A percentile compares a stretch with the other conserved stretches of the same genome.
These are phyloP conservation scores for Dioctria rufipes DNA, from an alignment of 2,888 invertebrate species.

Conservation along the genomic window DNA sequence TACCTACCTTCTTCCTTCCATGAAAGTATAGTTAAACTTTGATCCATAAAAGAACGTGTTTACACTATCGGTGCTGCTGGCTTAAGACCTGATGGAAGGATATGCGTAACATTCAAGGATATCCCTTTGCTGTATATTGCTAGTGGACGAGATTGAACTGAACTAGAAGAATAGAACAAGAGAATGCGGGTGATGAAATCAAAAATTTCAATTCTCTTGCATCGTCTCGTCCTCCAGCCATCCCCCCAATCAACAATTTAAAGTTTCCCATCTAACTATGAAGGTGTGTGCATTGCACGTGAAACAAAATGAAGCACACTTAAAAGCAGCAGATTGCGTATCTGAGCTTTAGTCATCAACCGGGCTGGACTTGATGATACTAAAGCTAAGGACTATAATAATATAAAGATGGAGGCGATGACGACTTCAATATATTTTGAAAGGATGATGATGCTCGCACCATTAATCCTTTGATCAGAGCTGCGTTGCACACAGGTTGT, in stretches of 20 bases:
- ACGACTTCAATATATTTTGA: not conserved
- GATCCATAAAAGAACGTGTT: not conserved
- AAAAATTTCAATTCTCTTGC: not conserved
- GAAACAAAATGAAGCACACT: conserved; percentile 50
- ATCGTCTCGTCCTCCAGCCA: too few species aligned
- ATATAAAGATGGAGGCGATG: not conserved
- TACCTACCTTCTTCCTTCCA: not conserved
- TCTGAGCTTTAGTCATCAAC: conserved; percentile 12
- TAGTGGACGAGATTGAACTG: not conserved
- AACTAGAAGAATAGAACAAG: not conserved
- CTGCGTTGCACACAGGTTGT: conserved; percentile 41
- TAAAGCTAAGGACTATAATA: not conserved
- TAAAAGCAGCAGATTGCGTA: conserved; percentile 54
- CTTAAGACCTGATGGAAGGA: not conserved
- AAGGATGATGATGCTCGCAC: conserved; percentile 9
- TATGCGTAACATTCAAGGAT: not conserved
- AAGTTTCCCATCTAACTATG: conserved; percentile 32
- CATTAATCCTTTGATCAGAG: conserved; percentile 41
- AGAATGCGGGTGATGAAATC: not conserved
- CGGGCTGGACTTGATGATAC: not conserved
- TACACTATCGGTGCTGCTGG: too few species aligned
- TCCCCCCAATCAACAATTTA: not conserved
- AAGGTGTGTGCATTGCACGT: not conserved
- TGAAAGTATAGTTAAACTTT: conserved; percentile 13
- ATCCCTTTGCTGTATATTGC: not conserved